Evolutionary conservation across 2,888 invertebrate genomes (phyloP), one percentile per base, ranked within the genome.

Genomic region (Zelleria hepariella): DNA sequence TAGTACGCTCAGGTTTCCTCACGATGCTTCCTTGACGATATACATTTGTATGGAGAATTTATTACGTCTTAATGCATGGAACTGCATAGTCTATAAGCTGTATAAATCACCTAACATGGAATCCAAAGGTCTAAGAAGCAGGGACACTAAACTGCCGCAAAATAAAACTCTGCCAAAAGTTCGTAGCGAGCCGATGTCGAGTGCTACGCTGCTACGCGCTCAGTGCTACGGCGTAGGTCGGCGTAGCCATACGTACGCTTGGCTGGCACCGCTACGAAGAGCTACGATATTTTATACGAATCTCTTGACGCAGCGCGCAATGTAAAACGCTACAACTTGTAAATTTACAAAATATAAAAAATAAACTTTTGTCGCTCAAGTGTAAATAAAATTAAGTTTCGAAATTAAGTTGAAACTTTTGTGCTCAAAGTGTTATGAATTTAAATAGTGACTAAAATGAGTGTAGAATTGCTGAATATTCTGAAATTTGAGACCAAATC

Each of bases 201-300:
- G 8, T 58, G n/a, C 62, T 62, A 64, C 58, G 59, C 52, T 23
- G 73, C 54, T n/a, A 15, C 15, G 3, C 32, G 32, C 21, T 67
- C 84, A 87, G 86, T 87, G 80, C 83, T 85, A 83, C 86, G 80
- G 66, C 82, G 84, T 78, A 79, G 78, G 68, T 71, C 75, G 72
- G 68, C 78, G 82, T 78, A 80, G 83, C 74, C 74, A 74, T 78
- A 80, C 84, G 86, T 71, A 56, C 71, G 72, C 71, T 66, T 62
- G 61, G 63, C 61, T 15, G 32, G 62, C 65, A 66, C 66, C 66
- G 68, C 25, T 53, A 69, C 65, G 63, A 60, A 67, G n/a, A 10
- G 32, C 66, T 69, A 71, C 78, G 76, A 75, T 65, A 71, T 71
- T 61, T 18, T 66, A 70, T 62, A 77, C 81, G 78, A 72, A 64